These are phyloP conservation scores for Colinus virginianus DNA, from an alignment of 2,113 vertebrate genomes.

Conservation along the genomic window DNA sequence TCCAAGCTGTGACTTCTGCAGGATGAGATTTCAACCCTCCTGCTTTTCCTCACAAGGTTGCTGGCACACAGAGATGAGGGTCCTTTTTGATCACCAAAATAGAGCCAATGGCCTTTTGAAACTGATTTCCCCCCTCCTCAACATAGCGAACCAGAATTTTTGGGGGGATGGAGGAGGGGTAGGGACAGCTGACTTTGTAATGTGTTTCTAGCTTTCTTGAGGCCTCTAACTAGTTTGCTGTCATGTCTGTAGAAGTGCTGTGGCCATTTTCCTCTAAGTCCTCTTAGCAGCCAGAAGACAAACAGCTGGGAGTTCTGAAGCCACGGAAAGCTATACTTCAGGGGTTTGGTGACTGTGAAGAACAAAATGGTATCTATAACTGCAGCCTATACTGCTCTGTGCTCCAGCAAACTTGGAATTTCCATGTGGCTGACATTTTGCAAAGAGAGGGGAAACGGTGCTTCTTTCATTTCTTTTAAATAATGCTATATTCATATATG, in stretches of 20 bases:
- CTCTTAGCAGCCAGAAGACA: neutral
- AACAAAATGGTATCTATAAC: neutral
- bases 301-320: neutral
- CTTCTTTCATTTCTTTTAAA: neutral
- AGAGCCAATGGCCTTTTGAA: rapidly evolving
- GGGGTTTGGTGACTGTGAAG: neutral
- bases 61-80: neutral
- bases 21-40: neutral
- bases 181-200: neutral
- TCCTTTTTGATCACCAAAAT: neutral
- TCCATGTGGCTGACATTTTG: neutral
- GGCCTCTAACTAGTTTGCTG: neutral
- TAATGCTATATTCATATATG: neutral
- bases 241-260: neutral
- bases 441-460: neutral
- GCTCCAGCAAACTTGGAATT: neutral
- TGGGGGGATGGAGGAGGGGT: neutral
- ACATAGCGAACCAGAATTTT: rapidly evolving
- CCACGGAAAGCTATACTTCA: neutral
- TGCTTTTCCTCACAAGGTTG: neutral
- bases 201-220: neutral
- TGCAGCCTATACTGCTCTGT: neutral
- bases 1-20: neutral
- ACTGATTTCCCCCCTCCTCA: neutral
- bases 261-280: neutral